Percentiles rank a stretch among this genome's conserved stretches.
phyloP scores from a whole-genome alignment of 2,888 invertebrate genomes.

The Buathra laborator region DNA sequence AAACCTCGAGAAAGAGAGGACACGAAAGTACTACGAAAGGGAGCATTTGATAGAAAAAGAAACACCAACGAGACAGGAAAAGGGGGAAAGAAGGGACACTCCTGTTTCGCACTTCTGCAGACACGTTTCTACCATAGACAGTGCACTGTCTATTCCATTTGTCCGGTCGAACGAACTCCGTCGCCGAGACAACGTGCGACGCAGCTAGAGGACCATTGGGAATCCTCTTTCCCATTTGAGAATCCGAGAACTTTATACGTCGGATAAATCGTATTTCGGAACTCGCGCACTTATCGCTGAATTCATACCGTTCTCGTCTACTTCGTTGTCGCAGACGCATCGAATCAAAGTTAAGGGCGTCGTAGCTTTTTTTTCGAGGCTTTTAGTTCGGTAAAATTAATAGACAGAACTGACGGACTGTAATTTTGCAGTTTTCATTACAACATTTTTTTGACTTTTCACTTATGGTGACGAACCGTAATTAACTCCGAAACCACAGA shows the following conservation, averaged over 20 bases:
- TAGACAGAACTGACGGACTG: too few species aligned
- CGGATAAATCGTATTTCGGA: constrained; percentile 58
- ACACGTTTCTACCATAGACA: constrained; percentile 62
- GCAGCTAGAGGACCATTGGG: constrained; percentile 48
- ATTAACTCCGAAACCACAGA: too few species aligned
- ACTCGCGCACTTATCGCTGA: constrained; percentile 28
- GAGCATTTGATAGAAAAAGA: constrained; percentile 25
- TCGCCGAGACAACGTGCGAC: constrained; percentile 26
- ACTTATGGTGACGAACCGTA: too few species aligned
- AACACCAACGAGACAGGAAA: constrained; percentile 17
- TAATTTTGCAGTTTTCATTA: too few species aligned
- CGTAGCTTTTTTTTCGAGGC: too few species aligned
- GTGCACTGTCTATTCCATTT: constrained; percentile 55
- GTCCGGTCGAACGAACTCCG: constrained; percentile 45
- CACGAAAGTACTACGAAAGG: constrained; percentile 19
- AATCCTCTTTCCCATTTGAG: constrained; percentile 33
- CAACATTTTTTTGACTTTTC: too few species aligned
- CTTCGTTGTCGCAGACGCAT: background rate
- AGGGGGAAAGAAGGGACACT: background rate
- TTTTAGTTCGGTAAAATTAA: too few species aligned
- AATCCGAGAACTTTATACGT: constrained; percentile 49
- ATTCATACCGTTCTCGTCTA: background rate
- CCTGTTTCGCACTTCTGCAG: constrained; percentile 27
- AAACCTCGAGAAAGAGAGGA: constrained; percentile 22
- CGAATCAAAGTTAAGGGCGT: too few species aligned